Conservation (phyloP, 2,113 vertebrate species). For the Phainopepla nitens region DNA sequence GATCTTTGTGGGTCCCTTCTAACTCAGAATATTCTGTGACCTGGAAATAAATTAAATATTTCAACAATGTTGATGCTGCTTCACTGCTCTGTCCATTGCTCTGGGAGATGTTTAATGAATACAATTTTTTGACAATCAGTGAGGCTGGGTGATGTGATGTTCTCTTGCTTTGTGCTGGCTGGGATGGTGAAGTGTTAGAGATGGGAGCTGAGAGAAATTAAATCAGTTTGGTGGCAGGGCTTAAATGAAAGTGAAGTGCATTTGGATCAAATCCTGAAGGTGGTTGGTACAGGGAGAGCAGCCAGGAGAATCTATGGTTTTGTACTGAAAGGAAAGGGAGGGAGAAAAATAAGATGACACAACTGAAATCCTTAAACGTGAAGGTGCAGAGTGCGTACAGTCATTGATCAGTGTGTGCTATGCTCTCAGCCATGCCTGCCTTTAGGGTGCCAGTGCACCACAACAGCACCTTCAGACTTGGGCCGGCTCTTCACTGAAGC, state of each 20-base stretch:
- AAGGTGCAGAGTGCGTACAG: rapidly evolving
- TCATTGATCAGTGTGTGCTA: rapidly evolving
- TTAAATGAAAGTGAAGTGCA: neutral
- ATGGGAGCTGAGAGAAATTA: neutral
- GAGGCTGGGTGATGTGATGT: neutral
- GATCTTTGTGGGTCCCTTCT: neutral
- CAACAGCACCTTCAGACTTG: neutral
- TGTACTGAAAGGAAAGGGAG: neutral
- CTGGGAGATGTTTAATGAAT: neutral
- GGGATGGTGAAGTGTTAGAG: neutral
- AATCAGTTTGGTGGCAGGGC: neutral
- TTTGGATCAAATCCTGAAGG: neutral
- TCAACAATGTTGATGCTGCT: neutral
- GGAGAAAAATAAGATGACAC: neutral
- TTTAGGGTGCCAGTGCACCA: neutral
- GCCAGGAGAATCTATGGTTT: neutral
- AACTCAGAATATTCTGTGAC: neutral
- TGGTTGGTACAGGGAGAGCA: neutral
- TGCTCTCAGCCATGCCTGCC: neutral
- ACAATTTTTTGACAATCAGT: neutral
- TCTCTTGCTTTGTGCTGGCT: neutral
- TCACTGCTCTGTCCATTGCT: neutral
- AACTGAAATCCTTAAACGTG: neutral
- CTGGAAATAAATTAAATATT: neutral
- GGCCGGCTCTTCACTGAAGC: neutral